Conservation (phyloP, 2,797 vertebrate genomes). For the Hippopotamyrus pictus region DNA sequence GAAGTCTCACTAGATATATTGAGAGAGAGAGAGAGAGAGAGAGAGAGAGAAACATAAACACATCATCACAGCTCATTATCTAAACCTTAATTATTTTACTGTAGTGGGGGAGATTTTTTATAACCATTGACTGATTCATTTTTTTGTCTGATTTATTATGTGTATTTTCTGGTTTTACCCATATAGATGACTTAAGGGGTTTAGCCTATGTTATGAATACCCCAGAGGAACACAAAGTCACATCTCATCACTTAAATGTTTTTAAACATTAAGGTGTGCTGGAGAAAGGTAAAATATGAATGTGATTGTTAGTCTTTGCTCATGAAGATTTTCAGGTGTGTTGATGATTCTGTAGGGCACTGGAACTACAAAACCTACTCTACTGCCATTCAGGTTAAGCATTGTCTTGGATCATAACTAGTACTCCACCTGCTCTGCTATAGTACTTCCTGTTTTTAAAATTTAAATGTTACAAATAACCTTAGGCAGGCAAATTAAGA, state of each 20-base stretch:
- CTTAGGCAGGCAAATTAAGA: neutral
- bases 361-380: neutral
- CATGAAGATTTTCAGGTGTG: neutral
- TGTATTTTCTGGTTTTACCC: neutral
- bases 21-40: neutral
- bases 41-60: neutral
- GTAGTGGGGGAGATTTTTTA: neutral
- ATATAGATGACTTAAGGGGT: neutral
- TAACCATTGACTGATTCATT: neutral
- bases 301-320: neutral
- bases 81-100: neutral
- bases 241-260: neutral
- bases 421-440: neutral
- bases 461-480: neutral
- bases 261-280: neutral
- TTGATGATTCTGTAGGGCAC: neutral
- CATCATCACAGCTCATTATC: neutral
- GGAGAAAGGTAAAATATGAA: neutral
- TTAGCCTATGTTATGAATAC: neutral
- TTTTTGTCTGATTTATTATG: neutral
- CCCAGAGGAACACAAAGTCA: neutral
- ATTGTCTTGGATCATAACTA: neutral
- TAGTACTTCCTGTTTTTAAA: neutral
- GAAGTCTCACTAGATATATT: conserved; percentile 73
- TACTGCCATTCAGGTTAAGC: neutral